These are phyloP conservation scores for Neocrepidodera transversa DNA, from an alignment of 2,888 invertebrate species.

Conservation along the genomic window DNA sequence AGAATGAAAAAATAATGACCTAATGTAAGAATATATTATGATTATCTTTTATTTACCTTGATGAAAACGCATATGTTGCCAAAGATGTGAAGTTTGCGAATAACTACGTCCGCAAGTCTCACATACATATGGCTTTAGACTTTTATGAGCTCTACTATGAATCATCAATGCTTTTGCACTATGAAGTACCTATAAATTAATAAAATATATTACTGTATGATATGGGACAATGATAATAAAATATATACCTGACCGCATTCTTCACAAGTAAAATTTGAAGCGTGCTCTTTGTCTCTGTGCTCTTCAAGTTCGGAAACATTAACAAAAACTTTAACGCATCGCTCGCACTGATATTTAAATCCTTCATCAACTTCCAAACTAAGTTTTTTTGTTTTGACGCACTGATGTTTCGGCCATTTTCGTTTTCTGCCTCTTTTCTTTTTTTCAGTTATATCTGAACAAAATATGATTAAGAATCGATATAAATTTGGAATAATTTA, in stretches of 20 bases:
- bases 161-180: slow-evolving; percentile 59
- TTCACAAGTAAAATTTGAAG: slow-evolving; percentile 58
- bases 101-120: slow-evolving; percentile 70
- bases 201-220: no score
- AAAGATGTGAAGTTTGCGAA: slow-evolving; percentile 70
- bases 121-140: slow-evolving; percentile 64
- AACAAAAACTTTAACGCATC: slow-evolving; percentile 55
- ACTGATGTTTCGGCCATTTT: slow-evolving; percentile 49
- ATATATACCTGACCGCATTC: slow-evolving; percentile 58
- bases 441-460: slow-evolving; percentile 30
- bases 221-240: no score
- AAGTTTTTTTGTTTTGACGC: slow-evolving; percentile 42
- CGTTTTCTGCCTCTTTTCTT: slow-evolving; percentile 51
- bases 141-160: slow-evolving; percentile 59
- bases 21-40: no score
- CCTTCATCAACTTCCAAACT: slow-evolving; percentile 48
- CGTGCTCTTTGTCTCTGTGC: slow-evolving; percentile 58
- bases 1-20: no score
- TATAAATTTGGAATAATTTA: no score
- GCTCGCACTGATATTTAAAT: slow-evolving; percentile 59
- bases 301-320: slow-evolving; percentile 53
- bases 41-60: no score
- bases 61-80: slow-evolving; percentile 72
- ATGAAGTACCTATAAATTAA: slow-evolving; percentile 52
- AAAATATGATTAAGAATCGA: no score